Evolutionary conservation across 2,888 invertebrate genomes (phyloP).

Genomic region (Leptopterna dolabrata): DNA sequence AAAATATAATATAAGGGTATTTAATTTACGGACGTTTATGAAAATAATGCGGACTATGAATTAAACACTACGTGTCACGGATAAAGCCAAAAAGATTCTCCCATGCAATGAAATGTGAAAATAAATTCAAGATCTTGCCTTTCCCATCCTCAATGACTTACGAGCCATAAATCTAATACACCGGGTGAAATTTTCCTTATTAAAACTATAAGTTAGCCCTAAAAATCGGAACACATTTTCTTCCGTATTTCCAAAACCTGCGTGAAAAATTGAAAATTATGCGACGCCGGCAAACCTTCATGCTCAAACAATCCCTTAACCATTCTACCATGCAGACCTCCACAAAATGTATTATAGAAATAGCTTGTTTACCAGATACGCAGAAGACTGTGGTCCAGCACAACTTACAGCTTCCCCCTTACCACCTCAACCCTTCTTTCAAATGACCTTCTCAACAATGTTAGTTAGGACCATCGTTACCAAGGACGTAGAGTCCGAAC

Average conservation of each 20-base stretch:
- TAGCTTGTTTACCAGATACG: conserved; percentile 33
- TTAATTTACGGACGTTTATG: no score
- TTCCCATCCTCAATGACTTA: background rate
- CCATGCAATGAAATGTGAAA: background rate
- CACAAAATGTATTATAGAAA: background rate
- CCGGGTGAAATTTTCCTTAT: no score
- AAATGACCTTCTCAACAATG: background rate
- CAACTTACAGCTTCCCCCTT: conserved; percentile 8
- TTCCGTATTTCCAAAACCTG: background rate
- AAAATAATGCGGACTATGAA: no score
- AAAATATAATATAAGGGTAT: no score
- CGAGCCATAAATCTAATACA: no score
- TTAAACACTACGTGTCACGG: background rate
- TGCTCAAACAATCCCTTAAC: background rate
- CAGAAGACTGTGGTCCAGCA: conserved; percentile 45
- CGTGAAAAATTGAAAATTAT: background rate
- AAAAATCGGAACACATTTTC: background rate
- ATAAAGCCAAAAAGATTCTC: background rate
- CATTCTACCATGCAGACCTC: background rate
- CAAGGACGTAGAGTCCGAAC: background rate
- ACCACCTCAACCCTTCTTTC: background rate
- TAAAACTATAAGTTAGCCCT: no score
- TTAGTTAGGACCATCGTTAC: background rate
- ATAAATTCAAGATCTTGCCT: background rate
- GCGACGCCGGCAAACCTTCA: background rate